These are phyloP conservation scores for Aporrectodea caliginosa DNA, from an alignment of 1,140 invertebrate species.

Conservation along the genomic window DNA sequence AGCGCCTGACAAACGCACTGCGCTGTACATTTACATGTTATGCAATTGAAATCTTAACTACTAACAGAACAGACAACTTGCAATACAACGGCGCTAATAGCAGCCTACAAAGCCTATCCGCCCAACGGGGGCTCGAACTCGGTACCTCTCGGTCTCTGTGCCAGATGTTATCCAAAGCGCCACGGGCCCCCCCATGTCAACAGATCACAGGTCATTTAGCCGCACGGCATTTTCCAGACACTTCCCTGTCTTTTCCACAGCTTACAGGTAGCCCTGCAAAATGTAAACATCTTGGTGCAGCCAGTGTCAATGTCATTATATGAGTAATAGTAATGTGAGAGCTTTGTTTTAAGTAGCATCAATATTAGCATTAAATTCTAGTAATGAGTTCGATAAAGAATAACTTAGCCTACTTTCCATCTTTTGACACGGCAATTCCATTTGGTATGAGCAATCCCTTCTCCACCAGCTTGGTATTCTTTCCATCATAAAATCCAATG, in stretches of 20 bases:
- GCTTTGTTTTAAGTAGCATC: background rate
- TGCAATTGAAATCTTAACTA: too few species aligned
- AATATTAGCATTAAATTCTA: background rate
- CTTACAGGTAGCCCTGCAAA: too few species aligned
- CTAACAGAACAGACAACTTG: too few species aligned
- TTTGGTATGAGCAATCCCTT: conserved; percentile 37
- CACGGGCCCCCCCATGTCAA: too few species aligned
- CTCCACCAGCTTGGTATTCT: conserved; percentile 32
- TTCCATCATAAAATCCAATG: conserved; percentile 38
- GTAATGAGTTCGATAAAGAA: background rate
- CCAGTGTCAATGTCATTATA: background rate
- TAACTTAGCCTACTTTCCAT: conserved; percentile 35
- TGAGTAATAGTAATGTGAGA: background rate
- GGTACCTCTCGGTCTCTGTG: too few species aligned
- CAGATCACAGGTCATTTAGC: too few species aligned
- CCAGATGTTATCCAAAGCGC: too few species aligned
- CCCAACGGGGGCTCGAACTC: too few species aligned
- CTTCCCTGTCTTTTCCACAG: background rate
- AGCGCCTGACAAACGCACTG: too few species aligned
- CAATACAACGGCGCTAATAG: too few species aligned
- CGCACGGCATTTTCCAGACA: background rate
- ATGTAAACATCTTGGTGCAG: background rate
- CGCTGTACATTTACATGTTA: too few species aligned
- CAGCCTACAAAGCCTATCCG: too few species aligned
- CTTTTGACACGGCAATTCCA: conserved; percentile 38